Evolutionary conservation across 1,140 invertebrate genomes (phyloP).

Genomic region (Cherax destructor): DNA sequence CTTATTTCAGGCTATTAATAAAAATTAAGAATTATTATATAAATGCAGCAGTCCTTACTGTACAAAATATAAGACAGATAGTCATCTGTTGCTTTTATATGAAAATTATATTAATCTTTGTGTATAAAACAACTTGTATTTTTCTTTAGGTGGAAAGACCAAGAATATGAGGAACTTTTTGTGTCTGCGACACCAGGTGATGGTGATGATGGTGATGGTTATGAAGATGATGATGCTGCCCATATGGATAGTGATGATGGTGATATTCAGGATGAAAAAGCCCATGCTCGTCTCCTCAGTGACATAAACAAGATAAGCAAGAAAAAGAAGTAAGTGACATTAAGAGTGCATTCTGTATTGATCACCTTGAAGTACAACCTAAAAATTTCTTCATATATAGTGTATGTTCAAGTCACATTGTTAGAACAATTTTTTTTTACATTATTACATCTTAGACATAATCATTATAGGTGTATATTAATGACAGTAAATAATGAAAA

Average conservation of each 20-base stretch:
- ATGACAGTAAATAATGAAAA: too few relatives aligned
- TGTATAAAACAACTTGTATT: background rate
- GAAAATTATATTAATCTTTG: too few relatives aligned
- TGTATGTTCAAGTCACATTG: too few relatives aligned
- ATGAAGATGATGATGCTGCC: background rate
- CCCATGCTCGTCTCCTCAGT: conserved; percentile 24
- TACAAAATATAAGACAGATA: too few relatives aligned
- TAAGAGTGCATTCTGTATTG: background rate
- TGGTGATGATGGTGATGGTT: background rate
- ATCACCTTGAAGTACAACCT: background rate
- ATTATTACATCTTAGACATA: too few relatives aligned
- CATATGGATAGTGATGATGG: background rate
- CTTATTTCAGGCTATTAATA: too few relatives aligned
- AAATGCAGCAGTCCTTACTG: too few relatives aligned
- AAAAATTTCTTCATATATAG: too few relatives aligned
- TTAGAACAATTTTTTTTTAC: too few relatives aligned
- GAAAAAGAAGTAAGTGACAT: background rate
- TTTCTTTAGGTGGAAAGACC: conserved; percentile 16
- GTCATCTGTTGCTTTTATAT: too few relatives aligned
- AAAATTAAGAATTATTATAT: too few relatives aligned
- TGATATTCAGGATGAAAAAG: background rate
- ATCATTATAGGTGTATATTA: too few relatives aligned
- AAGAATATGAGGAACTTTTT: conserved; percentile 25
- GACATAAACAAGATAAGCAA: conserved; percentile 30
- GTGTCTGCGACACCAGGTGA: background rate